These are phyloP conservation scores for Drosophila anomalata DNA, from an alignment of 2,888 invertebrate genomes.

Conservation along the genomic window DNA sequence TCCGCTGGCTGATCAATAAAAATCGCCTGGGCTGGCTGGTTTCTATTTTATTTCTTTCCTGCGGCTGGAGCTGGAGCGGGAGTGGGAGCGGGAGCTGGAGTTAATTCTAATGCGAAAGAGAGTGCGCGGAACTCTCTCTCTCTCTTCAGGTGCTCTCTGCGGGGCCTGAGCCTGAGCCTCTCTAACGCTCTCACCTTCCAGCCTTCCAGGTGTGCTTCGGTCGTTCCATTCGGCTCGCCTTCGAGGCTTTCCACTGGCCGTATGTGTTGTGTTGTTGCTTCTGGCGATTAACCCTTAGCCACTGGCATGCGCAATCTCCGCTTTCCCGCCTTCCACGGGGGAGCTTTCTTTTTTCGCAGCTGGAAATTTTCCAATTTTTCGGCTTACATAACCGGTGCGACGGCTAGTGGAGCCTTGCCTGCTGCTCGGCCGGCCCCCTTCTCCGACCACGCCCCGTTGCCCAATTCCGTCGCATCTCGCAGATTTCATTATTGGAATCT, in stretches of 20 bases:
- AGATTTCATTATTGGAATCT: constrained; percentile 31
- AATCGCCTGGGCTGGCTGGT: constrained; percentile 31
- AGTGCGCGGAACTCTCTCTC: neutral
- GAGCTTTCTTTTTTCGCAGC: constrained; percentile 58
- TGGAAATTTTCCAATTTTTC: constrained; percentile 70
- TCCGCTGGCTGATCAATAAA: constrained; percentile 46
- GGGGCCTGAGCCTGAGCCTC: neutral
- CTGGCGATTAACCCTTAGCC: constrained; percentile 21
- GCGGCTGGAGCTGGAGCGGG: neutral
- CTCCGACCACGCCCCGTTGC: constrained; percentile 25
- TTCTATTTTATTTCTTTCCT: constrained; percentile 28
- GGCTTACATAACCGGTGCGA: constrained; percentile 78
- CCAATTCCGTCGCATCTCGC: constrained; percentile 18
- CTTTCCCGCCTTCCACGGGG: neutral
- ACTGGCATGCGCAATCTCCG: constrained; percentile 19
- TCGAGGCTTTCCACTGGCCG: constrained; percentile 1
- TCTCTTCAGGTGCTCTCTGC: neutral
- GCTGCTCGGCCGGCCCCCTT: constrained; percentile 41
- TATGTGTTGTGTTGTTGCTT: constrained; percentile 10
- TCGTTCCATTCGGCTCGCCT: constrained; percentile 12
- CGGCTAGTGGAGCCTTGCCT: constrained; percentile 36
- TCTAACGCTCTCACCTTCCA: constrained; percentile 11
- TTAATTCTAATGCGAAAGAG: constrained; percentile 12
- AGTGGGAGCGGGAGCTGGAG: constrained; percentile 3
- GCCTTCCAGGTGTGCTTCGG: constrained; percentile 34